Evolutionary conservation across 2,797 vertebrate species (phyloP), one percentile per base, ranked within the genome.

Genomic region (Pangasius larnaudii): DNA sequence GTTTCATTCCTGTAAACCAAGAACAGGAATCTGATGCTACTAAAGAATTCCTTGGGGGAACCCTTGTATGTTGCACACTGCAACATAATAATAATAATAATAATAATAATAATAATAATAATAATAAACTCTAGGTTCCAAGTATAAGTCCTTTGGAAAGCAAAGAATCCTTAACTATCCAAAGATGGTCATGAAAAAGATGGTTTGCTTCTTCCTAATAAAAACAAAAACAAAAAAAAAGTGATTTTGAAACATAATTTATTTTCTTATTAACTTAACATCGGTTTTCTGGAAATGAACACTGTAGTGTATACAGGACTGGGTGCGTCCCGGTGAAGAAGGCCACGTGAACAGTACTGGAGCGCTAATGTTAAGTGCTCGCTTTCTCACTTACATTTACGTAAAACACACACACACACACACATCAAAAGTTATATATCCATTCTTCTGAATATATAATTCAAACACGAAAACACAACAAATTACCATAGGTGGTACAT

Each of bases 341-440:
- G 91, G 91, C 89, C 89, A 89, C 91, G 78, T 80, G 82, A 88
- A 89, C 61, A 83, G 49, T 74, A 87, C 88, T 27, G 84, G 82
- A 87, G 69, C 77, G 51, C 78, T 86, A 49, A 84, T 19, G 63
- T 77, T 51, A 80, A 89, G 86, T 30, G 56, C 72, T 86, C 49
- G 5, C 82, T 33, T 81, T 86, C 71, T 85, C 39, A 77, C 22
- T 78, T 78, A 78, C 30, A 46, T 67, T 30, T 77, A 83, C 49
- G 30, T 67, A 30, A 84, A 22, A 84, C 86, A 86, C 22, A 51
- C 81, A 6, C 86, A 86, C 22, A 51, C 81, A 6, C 10, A 27
- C 0, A 36, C 6, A 36, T 59, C 19, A 81, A 83, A n/a, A n/a
- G 2, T 63, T 67, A 24, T 51, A 4, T 39, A 51, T 84, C 30